Conservation (phyloP, 2,888 invertebrate species). For the Piscicola geometra region DNA sequence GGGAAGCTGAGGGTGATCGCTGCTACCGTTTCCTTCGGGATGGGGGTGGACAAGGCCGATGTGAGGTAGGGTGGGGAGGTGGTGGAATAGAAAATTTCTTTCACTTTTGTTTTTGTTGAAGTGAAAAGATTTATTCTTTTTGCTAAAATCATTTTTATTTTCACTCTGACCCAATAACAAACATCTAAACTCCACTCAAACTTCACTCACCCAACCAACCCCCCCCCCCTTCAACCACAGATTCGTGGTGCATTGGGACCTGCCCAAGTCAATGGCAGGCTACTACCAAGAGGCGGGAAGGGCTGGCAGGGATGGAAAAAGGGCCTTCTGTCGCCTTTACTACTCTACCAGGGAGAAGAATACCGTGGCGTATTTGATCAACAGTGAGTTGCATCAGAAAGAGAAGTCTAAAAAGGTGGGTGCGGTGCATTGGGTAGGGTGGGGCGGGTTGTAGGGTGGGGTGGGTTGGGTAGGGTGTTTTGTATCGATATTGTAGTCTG, state of each 20-base stretch:
- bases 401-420: too few relatives aligned
- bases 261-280: constrained; percentile 87
- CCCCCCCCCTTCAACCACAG: constrained; percentile 56
- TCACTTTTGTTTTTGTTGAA: too few relatives aligned
- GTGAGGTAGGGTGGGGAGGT: constrained; percentile 67
- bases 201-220: too few relatives aligned
- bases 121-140: too few relatives aligned
- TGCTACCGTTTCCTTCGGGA: constrained; percentile 96
- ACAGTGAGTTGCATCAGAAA: constrained; percentile 49
- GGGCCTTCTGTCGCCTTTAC: constrained; percentile 85
- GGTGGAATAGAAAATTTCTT: too few relatives aligned
- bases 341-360: constrained; percentile 77
- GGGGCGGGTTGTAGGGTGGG: too few relatives aligned
- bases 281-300: constrained; percentile 95
- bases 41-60: constrained; percentile 95
- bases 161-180: too few relatives aligned
- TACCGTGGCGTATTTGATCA: constrained; percentile 73
- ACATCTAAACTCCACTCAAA: too few relatives aligned
- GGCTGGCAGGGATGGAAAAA: constrained; percentile 88
- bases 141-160: too few relatives aligned
- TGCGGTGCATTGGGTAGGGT: too few relatives aligned
- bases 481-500: too few relatives aligned
- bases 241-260: constrained; percentile 92
- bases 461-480: not conserved
- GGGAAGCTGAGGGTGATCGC: constrained; percentile 84